Evolutionary conservation across 2,888 invertebrate genomes (phyloP), one percentile per base, ranked within the genome.

Genomic region (Glomeris marginata): DNA sequence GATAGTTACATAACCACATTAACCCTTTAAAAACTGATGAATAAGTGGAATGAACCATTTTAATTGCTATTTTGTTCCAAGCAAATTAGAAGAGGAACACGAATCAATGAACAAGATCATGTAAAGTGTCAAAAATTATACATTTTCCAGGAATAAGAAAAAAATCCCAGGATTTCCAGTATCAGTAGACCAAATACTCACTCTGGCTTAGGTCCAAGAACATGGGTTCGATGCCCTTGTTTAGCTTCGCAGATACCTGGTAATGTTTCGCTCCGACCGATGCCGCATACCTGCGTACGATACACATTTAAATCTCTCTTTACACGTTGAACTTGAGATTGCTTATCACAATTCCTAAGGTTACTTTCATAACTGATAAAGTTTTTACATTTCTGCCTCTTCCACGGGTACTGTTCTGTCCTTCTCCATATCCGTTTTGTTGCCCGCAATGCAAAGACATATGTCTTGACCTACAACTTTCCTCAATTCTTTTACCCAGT

Each of bases 401-500:
- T 84, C 81, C 16, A 81, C 72, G 22, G 78, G 72, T 11, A 97
- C 90, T 58, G 81, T 82, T 59, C 95, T 73, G 57, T 92, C 84
- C 64, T 84, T 85, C 62, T 92, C 91, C 62, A 98, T 73, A 71
- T 98, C 97, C 63, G 84, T 79, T 76, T 98, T 98, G 70, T 98
- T 98, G 45, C 97, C 98, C 51, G 88, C 91, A 64, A 98, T 95
- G 47, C 82, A 80, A 51, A 97, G 73, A 57, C 85, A 81, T 59
- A 97, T 85, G 59, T 92, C 86, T 52, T 84, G 79, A 2, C 95
- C 97, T 38, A 97, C 73, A 84, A 97, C 94, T 68, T 90, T 90
- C 58, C 86, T 81, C 50, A 98, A 70, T 68, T 98, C 97, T 63
- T 91, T 92, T 22, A 97, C 95, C 98, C 98, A 98, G 66, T 82